A percentile compares a stretch with the other conserved stretches of the same genome.
phyloP scores from a whole-genome alignment of 2,797 vertebrate genomes.

The Decapterus maruadsi region DNA sequence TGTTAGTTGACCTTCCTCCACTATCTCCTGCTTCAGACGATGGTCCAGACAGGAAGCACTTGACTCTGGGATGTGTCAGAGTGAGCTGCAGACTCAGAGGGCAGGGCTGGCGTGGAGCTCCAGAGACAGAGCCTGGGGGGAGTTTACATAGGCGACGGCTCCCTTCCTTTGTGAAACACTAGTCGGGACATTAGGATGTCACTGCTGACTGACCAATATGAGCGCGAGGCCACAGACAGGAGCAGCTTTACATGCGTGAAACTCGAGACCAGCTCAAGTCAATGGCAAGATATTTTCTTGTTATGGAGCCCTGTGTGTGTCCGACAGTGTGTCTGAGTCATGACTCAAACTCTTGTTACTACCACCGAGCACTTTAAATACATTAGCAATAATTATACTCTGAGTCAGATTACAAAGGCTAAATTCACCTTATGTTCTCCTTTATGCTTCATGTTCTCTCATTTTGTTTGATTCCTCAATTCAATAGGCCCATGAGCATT shows the following conservation, averaged over 20 bases:
- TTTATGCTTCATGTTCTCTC: conserved; percentile 20
- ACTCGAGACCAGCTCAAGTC: conserved; percentile 54
- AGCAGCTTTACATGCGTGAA: conserved; percentile 54
- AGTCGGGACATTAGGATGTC: conserved; percentile 75
- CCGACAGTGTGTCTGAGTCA: conserved; percentile 46
- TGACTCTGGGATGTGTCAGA: conserved; percentile 51
- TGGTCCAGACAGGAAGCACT: conserved; percentile 39
- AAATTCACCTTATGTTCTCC: conserved; percentile 17
- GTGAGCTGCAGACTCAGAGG: conserved; percentile 37
- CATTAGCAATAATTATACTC: conserved; percentile 48
- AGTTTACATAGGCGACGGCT: conserved; percentile 51
- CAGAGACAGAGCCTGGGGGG: conserved; percentile 59
- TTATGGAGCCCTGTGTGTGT: conserved; percentile 39
- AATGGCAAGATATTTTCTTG: conserved; percentile 21
- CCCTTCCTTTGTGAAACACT: conserved; percentile 73
- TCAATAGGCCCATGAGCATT: conserved; percentile 14
- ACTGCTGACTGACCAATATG: conserved; percentile 64
- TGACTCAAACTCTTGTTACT: conserved; percentile 41
- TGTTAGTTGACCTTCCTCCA: neutral
- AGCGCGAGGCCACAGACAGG: conserved; percentile 53
- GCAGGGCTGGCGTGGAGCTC: conserved; percentile 24
- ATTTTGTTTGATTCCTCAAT: conserved; percentile 48
- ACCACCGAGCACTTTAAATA: conserved; percentile 45
- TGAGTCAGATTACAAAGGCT: conserved; percentile 59
- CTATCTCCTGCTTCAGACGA: neutral